Base-by-base conservation (phyloP, 2,888 invertebrate species). In the Pharmacophagus antenor region DNA sequence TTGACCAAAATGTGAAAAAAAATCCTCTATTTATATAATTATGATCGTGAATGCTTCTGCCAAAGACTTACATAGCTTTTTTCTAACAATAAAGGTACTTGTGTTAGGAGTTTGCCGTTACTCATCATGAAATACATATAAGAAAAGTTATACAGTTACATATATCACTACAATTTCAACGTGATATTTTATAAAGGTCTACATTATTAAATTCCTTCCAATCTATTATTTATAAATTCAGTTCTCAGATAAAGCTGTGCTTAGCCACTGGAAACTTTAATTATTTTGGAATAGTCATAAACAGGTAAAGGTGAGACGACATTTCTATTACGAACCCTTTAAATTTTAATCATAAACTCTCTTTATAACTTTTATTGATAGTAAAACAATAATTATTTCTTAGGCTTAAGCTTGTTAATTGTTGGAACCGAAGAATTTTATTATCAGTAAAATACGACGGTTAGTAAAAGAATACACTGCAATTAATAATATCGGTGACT, bases 321-420 rank as follows among this genome's bases (percentile, higher is more conserved):
- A 47, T 55, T 55, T 55, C 47, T 21, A 55, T 55, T 55, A 55
- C 25, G 18, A 17, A 42, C 17, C 42, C 42, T 42, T 53, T 42
- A n/a, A 53, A 37, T 46, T 55, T 22, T 47, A 55, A 47, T 55
- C 37, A 47, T 55, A 55, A 55, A 23, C 41, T 23, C 42, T 18
- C 42, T 49, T 49, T 47, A 47, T 21, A 27, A 22, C 46, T 54
- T 27, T 21, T 4, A 47, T 47, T 47, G 37, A 55, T 55, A 31
- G 21, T 21, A 37, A 47, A 22, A 15, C 31, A 20, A 25, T 18
- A 4, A 10, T 44, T 3, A 20, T 44, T 44, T 18, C 42, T 44
- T 2, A 5, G 4, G 17, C 2, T 7, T 18, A 44, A 7, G 42
- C 37, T 37, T 37, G 8, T 44, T 18, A 44, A 44, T 5, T 44